phyloP scores from a whole-genome alignment of 1,140 invertebrate species.

The Proctacanthus coquilletti region DNA sequence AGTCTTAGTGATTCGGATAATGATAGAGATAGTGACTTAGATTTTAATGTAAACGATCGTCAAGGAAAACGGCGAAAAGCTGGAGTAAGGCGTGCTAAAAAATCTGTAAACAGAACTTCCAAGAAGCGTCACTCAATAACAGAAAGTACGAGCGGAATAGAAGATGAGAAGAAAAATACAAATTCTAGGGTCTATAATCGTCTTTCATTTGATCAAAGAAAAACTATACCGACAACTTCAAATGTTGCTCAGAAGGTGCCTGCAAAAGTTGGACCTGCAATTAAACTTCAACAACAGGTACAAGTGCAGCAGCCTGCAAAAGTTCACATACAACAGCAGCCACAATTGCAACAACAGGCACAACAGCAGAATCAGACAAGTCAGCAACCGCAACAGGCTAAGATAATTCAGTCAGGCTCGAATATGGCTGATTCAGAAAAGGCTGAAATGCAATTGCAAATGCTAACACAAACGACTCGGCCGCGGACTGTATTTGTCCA shows the following conservation, averaged over 20 bases:
- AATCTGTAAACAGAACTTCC: background rate
- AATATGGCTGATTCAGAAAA: too few relatives aligned
- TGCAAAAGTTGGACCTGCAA: too few relatives aligned
- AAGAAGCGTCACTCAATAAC: background rate
- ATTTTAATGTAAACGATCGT: conserved; percentile 21
- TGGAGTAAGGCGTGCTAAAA: background rate
- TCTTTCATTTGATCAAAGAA: too few relatives aligned
- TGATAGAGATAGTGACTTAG: conserved; percentile 27
- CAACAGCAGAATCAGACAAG: conserved; percentile 17
- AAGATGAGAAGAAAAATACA: background rate
- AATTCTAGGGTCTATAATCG: too few relatives aligned
- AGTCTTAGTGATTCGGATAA: conserved; percentile 26
- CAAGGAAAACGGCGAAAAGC: conserved; percentile 13
- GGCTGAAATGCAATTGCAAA: too few relatives aligned
- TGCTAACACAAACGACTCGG: too few relatives aligned
- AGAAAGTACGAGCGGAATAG: background rate
- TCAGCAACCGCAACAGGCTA: conserved; percentile 15
- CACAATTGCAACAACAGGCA: conserved; percentile 13
- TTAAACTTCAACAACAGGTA: conserved; percentile 30
- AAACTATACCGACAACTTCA: too few relatives aligned
- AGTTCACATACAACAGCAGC: conserved; percentile 24
- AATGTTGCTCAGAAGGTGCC: too few relatives aligned
- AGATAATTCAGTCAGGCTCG: too few relatives aligned
- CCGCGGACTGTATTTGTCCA: too few relatives aligned
- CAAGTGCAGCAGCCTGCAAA: too few relatives aligned